Evolutionary conservation across 2,113 vertebrate genomes (phyloP), one percentile per base, ranked within the genome.

Genomic region (Cepphus grylle): DNA sequence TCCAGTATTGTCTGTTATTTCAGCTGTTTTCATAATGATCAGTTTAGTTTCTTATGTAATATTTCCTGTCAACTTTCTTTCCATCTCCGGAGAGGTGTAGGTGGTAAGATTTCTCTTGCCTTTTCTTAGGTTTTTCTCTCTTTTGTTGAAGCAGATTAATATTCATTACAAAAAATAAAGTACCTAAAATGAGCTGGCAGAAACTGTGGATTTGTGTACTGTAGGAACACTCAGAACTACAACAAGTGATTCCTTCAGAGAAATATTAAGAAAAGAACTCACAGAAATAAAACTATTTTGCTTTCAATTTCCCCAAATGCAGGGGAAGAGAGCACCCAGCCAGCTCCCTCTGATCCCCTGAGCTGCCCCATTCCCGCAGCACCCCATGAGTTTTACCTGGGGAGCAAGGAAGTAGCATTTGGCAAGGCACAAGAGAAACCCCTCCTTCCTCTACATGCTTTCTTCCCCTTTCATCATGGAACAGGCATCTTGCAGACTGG

Each of bases 11-110:
- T 92, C 55, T 96, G 21, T 61, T 96, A 76, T 86, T 88, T 96
- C 83, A 67, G 16, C 85, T 88, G 47, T 93, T 97, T 88, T 95
- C 17, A 50, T 88, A 94, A 96, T 77, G 11, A 96, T 82, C 29
- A 40, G 15, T 91, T 96, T 95, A 52, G 26, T 71, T 83, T 93
- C 91, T 93, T 86, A 74, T 50, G 42, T 67, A 53, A 34, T 91
- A 83, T 92, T 94, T 95, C 73, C 66, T 92, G 38, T 89, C 92
- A 86, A 49, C 26, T 49, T 74, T 80, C 82, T 79, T 93, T 86
- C 76, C 12, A 25, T 86, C 79, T 96, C 61, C 70, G 79, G 69
- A 69, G 40, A 45, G 14, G 9, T 94, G 23, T 89, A 83, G 20
- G 38, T 87, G 30, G 12, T 74, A 89, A 88, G 40, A 79, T 96